Evolutionary conservation across 2,888 invertebrate genomes (phyloP).

Genomic region (Lepidonotus clava): DNA sequence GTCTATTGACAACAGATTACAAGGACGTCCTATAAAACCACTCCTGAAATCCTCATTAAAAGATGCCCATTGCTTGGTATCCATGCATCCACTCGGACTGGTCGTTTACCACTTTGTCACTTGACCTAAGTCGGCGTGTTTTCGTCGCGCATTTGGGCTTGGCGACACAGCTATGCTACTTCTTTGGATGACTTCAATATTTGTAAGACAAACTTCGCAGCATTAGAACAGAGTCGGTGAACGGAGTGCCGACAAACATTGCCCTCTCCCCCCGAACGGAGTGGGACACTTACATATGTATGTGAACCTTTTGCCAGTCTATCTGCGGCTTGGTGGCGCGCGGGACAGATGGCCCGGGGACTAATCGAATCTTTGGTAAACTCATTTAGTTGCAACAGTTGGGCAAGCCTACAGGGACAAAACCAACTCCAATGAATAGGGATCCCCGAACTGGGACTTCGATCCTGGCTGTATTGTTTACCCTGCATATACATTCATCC

Average conservation of each 20-base stretch:
- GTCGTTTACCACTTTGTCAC: background rate
- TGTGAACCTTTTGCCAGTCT: background rate
- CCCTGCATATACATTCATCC: background rate
- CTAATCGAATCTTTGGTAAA: background rate
- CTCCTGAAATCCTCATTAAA: too few species aligned
- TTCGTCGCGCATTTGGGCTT: background rate
- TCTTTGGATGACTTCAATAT: background rate
- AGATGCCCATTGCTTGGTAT: conserved; percentile 6
- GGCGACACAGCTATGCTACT: background rate
- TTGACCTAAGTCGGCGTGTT: background rate
- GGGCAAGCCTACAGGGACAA: background rate
- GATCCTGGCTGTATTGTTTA: background rate
- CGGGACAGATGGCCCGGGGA: background rate
- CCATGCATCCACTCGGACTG: background rate
- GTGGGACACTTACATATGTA: background rate
- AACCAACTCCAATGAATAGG: background rate
- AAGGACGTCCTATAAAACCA: background rate
- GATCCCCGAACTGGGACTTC: background rate
- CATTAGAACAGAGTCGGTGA: background rate
- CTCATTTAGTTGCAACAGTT: background rate
- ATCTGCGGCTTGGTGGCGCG: background rate
- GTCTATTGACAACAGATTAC: too few species aligned
- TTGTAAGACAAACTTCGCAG: background rate
- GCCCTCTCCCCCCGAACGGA: background rate
- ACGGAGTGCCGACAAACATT: background rate